Evolutionary conservation across 1,140 invertebrate genomes (phyloP), one percentile per base, ranked within the genome.

Genomic region (Orussus abietinus): DNA sequence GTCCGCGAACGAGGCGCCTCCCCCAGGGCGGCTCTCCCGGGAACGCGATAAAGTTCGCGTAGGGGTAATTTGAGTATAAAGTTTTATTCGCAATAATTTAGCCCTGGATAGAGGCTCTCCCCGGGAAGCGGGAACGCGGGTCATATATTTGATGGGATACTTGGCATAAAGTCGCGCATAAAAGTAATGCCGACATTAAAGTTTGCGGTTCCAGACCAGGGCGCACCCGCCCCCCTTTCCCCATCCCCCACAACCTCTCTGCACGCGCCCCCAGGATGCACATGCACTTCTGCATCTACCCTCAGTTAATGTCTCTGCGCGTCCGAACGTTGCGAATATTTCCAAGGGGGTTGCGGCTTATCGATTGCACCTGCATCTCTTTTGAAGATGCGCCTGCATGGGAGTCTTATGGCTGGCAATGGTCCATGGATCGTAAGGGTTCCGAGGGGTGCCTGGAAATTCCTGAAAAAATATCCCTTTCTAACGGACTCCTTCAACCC

Each of bases 41-140:
- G 68, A 65, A 65, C 62, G 59, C 60, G 62, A 68, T 69, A 69
- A 70, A 70, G 68, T 74, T 72, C 56, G 63, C 55, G 62, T 59
- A 62, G 56, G 66, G 61, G 66, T 66, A 72, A 69, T 72, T 72
- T 70, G 56, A 64, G 61, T 69, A 67, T 73, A 72, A 72, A 73
- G 65, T 73, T 73, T 73, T 73, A 72, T 73, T 71, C 65, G 69
- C 62, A 69, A 72, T 70, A 72, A 72, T 72, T 73, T 73, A 69
- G 54, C 53, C 53, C 29, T 17, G 39, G 42, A 43, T 44, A 49
- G 47, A 44, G 40, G 51, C 39, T 50, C 49, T 46, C 40, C 49
- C 33, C 45, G 38, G 54, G 47, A 59, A 56, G 53, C 53, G 49
- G 53, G 45, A 57, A 49, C 57, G 55, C 49, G 59, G 62, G 64